These are phyloP conservation scores for Sycobia sp. DNA, from an alignment of 1,140 invertebrate species.

Conservation along the genomic window DNA sequence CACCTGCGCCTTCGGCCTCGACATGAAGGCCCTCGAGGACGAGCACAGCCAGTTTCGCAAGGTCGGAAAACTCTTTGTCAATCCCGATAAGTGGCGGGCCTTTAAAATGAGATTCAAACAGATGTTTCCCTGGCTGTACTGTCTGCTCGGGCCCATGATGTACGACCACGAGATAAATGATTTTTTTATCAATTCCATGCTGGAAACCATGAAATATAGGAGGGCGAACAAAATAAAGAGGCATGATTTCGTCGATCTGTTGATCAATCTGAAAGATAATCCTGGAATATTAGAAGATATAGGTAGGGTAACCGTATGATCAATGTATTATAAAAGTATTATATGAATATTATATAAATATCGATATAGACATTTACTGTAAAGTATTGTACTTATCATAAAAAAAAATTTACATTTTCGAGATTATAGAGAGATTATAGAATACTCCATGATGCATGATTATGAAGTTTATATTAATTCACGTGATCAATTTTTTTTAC, in stretches of 20 bases:
- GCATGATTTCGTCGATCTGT: constrained; percentile 64
- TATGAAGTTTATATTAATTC: too few relatives aligned
- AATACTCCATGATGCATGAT: too few relatives aligned
- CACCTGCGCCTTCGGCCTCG: constrained; percentile 54
- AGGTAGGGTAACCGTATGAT: too few relatives aligned
- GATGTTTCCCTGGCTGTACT: constrained; percentile 30
- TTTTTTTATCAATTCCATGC: constrained; percentile 58
- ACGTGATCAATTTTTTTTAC: too few relatives aligned
- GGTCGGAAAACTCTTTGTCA: constrained; percentile 48
- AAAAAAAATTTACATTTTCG: too few relatives aligned
- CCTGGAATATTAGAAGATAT: constrained; percentile 14
- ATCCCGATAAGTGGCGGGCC: constrained; percentile 15
- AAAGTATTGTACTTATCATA: too few relatives aligned
- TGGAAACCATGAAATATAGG: constrained; percentile 57
- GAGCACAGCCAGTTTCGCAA: constrained; percentile 58
- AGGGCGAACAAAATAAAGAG: constrained; percentile 52
- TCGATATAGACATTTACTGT: too few relatives aligned
- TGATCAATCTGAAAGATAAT: constrained; percentile 50
- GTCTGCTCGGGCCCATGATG: constrained; percentile 22
- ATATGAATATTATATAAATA: constrained; percentile 6
- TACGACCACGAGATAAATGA: constrained; percentile 45
- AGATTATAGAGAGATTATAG: too few relatives aligned
- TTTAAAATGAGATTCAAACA: constrained; percentile 28
- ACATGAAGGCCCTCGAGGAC: constrained; percentile 55
- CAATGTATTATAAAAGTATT: too few relatives aligned